Evolutionary conservation across 2,113 vertebrate genomes (phyloP).

Genomic region (Pimephales promelas): DNA sequence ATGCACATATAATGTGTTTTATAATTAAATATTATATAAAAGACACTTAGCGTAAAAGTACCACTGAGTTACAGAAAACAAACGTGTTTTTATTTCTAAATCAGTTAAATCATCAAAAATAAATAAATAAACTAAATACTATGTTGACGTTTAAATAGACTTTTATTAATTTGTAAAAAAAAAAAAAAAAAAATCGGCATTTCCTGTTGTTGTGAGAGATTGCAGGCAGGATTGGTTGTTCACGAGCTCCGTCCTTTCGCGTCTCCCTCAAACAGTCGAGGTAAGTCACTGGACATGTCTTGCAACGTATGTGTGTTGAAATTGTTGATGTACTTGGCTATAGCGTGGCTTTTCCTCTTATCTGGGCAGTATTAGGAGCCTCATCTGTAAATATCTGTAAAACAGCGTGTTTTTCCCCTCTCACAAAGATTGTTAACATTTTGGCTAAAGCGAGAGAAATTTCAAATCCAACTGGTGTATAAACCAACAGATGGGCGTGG

Average conservation of each 20-base stretch:
- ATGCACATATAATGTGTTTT: too few relatives aligned
- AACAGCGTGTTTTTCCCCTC: not conserved
- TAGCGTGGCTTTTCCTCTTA: not conserved
- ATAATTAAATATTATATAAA: not conserved
- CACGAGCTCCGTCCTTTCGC: too few relatives aligned
- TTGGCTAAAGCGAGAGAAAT: conserved; percentile 11
- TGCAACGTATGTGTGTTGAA: not conserved
- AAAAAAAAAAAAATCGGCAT: too few relatives aligned
- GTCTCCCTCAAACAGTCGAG: not conserved
- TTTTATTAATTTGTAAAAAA: too few relatives aligned
- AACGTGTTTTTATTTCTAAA: not conserved
- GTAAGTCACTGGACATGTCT: not conserved
- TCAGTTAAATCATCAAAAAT: not conserved
- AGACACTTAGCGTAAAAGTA: not conserved
- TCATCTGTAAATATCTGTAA: conserved; percentile 26
- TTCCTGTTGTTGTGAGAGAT: not conserved
- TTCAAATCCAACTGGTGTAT: conserved; percentile 30
- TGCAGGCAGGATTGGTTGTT: not conserved
- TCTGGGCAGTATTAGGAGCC: not conserved
- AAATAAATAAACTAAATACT: not conserved
- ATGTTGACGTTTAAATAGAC: not conserved
- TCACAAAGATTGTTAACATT: conserved; percentile 27
- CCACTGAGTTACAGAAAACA: not conserved
- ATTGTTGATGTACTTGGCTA: not conserved
- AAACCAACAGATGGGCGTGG: conserved; percentile 61